These are phyloP conservation scores for Philaenus spumarius DNA, from an alignment of 1,140 invertebrate genomes.

Conservation along the genomic window DNA sequence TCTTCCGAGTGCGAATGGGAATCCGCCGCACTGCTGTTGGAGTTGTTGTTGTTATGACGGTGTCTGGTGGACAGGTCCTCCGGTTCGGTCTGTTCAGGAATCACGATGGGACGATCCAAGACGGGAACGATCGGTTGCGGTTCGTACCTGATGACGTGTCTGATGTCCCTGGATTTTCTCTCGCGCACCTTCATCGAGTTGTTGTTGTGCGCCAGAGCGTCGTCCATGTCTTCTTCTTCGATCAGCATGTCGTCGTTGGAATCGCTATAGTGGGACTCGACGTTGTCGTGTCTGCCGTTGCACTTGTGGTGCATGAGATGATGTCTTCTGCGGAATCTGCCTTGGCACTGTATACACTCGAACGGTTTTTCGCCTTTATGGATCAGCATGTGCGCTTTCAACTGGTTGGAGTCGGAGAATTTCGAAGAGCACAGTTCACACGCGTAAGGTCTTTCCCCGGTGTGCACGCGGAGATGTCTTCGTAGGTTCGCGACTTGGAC, in stretches of 20 bases:
- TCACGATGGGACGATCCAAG: slow-evolving; percentile 16
- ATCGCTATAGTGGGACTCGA: not conserved
- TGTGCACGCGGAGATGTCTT: slow-evolving; percentile 89
- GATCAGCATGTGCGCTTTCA: slow-evolving; percentile 85
- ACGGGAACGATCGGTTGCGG: slow-evolving; percentile 28
- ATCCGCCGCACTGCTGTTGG: slow-evolving; percentile 14
- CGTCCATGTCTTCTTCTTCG: slow-evolving; percentile 30
- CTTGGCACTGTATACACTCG: slow-evolving; percentile 65
- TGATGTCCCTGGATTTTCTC: slow-evolving; percentile 36
- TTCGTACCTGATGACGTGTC: slow-evolving; percentile 34
- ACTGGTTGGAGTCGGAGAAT: slow-evolving; percentile 90
- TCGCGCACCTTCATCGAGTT: slow-evolving; percentile 33
- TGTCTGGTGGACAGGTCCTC: slow-evolving; percentile 60
- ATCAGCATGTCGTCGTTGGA: slow-evolving; percentile 31
- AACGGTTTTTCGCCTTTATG: slow-evolving; percentile 89
- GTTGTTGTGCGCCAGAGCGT: slow-evolving; percentile 32
- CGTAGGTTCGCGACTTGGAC: slow-evolving; percentile 92
- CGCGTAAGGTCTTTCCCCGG: slow-evolving; percentile 88
- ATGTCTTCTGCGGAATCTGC: slow-evolving; percentile 72
- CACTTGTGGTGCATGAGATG: slow-evolving; percentile 83
- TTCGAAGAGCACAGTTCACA: slow-evolving; percentile 82
- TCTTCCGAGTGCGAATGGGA: slow-evolving; percentile 8
- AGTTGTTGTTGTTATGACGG: slow-evolving; percentile 24
- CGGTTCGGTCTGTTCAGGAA: slow-evolving; percentile 81
- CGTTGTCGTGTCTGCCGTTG: slow-evolving; percentile 26